Conservation (phyloP, 2,113 vertebrate genomes). For the Laticauda laticaudata region DNA sequence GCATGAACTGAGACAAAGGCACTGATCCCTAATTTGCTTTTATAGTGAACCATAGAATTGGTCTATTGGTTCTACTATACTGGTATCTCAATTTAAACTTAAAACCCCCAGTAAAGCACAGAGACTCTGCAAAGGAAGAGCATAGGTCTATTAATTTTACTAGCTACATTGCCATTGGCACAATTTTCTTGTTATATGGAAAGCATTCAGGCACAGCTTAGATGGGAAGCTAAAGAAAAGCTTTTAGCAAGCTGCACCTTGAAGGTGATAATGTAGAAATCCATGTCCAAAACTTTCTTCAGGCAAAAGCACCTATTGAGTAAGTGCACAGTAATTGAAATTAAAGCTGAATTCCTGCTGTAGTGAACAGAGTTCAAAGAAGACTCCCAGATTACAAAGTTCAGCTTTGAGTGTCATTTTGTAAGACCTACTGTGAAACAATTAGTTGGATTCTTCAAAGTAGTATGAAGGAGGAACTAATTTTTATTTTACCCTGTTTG, state of each 20-base stretch:
- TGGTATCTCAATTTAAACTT: background rate
- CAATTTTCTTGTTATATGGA: slow-evolving; percentile 1
- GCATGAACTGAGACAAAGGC: background rate
- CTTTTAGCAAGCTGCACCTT: slow-evolving; percentile 3
- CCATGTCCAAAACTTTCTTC: slow-evolving; percentile 8
- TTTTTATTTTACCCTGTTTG: background rate
- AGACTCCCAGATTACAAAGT: slow-evolving; percentile 16
- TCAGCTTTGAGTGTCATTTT: slow-evolving; percentile 9
- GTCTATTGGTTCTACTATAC: background rate
- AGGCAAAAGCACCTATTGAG: slow-evolving; percentile 21
- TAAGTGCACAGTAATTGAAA: slow-evolving; percentile 27
- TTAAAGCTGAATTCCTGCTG: slow-evolving; percentile 24
- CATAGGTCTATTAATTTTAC: slow-evolving; percentile 28
- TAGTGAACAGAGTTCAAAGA: slow-evolving; percentile 7
- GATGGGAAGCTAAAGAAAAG: slow-evolving; percentile 15
- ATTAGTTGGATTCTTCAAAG: background rate
- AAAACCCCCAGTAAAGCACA: background rate
- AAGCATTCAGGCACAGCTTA: background rate
- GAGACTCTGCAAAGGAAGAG: background rate
- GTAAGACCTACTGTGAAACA: slow-evolving; percentile 11
- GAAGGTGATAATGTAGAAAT: background rate
- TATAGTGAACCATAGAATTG: background rate
- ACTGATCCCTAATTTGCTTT: background rate
- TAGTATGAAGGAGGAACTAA: background rate
- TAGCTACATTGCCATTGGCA: slow-evolving; percentile 12